Conservation (phyloP, 2,797 vertebrate species). For the Bradypodion pumilum region DNA sequence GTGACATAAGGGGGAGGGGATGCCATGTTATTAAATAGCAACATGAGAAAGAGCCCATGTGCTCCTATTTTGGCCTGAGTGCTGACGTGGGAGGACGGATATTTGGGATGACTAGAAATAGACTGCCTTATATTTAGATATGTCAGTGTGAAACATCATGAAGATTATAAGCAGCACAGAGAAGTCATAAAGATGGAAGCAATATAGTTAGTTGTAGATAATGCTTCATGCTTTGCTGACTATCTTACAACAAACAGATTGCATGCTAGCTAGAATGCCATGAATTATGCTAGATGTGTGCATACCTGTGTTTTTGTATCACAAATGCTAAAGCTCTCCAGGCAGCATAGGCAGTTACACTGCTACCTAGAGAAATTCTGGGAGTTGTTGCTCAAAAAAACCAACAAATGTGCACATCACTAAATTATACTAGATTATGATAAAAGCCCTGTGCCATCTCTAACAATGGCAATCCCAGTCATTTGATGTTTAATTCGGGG, state of each 20-base stretch:
- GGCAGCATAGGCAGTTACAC: too few relatives aligned
- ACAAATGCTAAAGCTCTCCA: too few relatives aligned
- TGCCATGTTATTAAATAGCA: slow-evolving; percentile 36
- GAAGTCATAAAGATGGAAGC: slow-evolving; percentile 45
- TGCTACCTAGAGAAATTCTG: too few relatives aligned
- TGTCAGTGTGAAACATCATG: slow-evolving; percentile 39
- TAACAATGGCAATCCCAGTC: background rate
- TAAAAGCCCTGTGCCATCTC: background rate
- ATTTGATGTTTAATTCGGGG: too few relatives aligned
- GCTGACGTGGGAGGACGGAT: slow-evolving; percentile 49
- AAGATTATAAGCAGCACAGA: slow-evolving; percentile 25
- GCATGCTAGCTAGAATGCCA: slow-evolving; percentile 24
- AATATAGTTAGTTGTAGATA: slow-evolving; percentile 20
- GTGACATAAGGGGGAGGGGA: slow-evolving; percentile 21
- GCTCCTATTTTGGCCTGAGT: slow-evolving; percentile 62
- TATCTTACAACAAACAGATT: slow-evolving; percentile 1
- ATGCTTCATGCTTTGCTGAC: background rate
- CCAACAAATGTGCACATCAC: too few relatives aligned
- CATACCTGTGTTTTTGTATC: too few relatives aligned
- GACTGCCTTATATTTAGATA: slow-evolving; percentile 65
- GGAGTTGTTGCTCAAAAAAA: too few relatives aligned
- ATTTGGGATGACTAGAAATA: slow-evolving; percentile 49
- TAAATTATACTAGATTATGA: slow-evolving; percentile 42
- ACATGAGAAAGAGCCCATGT: slow-evolving; percentile 38
- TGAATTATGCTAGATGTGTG: slow-evolving; percentile 24